Evolutionary conservation across 2,113 vertebrate species (phyloP).

Genomic region (Trematocara nigrifrons): DNA sequence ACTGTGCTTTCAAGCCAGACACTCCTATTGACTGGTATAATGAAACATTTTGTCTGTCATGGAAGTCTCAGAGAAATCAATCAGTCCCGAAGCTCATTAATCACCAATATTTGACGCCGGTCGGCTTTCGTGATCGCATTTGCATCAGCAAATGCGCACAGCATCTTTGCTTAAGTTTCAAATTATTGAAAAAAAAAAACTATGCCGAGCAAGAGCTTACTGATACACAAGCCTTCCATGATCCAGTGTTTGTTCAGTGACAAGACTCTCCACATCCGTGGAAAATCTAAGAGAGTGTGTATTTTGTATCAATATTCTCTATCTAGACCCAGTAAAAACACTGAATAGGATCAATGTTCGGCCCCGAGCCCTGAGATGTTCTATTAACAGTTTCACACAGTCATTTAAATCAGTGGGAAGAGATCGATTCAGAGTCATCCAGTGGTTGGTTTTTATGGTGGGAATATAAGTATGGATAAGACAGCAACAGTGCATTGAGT

Average conservation of each 20-base stretch:
- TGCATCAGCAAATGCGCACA: slow-evolving; percentile 8
- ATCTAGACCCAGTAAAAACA: slow-evolving; percentile 53
- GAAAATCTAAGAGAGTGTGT: slow-evolving; percentile 9
- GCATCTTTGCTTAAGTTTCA: neutral
- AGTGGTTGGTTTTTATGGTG: slow-evolving; percentile 38
- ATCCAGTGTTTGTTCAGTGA: slow-evolving; percentile 12
- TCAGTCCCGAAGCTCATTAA: slow-evolving; percentile 38
- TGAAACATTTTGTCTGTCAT: slow-evolving; percentile 58
- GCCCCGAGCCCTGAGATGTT: slow-evolving; percentile 55
- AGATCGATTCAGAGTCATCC: slow-evolving; percentile 44
- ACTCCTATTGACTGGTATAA: slow-evolving; percentile 51
- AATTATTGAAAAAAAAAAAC: neutral
- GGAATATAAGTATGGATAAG: slow-evolving; percentile 28
- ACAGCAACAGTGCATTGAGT: neutral
- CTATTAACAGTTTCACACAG: slow-evolving; percentile 61
- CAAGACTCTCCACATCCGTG: slow-evolving; percentile 9
- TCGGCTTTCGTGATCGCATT: slow-evolving; percentile 18
- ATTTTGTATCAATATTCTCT: slow-evolving; percentile 52
- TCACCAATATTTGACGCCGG: slow-evolving; percentile 38
- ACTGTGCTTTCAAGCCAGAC: slow-evolving; percentile 30
- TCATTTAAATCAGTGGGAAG: slow-evolving; percentile 51
- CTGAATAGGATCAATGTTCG: slow-evolving; percentile 50
- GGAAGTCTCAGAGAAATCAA: slow-evolving; percentile 54
- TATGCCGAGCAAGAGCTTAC: neutral
- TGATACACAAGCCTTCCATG: neutral